Base-by-base conservation (phyloP, 2,113 vertebrate species). In the Microcebus murinus region DNA sequence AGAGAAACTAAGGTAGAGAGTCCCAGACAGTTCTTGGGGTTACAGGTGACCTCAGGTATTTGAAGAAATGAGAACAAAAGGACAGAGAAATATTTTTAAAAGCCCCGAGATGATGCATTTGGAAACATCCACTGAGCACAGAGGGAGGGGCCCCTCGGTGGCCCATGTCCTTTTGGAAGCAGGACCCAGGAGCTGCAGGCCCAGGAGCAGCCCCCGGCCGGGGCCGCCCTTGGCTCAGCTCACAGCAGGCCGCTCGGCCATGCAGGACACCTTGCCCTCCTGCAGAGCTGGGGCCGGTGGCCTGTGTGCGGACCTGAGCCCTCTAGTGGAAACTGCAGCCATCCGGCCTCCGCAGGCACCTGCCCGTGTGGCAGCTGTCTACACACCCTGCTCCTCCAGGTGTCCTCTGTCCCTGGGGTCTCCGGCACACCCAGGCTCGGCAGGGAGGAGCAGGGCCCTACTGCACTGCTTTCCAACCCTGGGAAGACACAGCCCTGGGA, bases 401-500 rank as follows among this genome's bases (percentile, higher is more conserved):
- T 20, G 25, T 27, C 59, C 25, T 25, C 57, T 1, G 3, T 2
- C 31, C 55, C 87, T 10, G 2, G 29, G 48, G 6, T 36, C 50
- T 0, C 45, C 4, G 1, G 11, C 0, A 23, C 2, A 0, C 29
- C n/a, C 36, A 13, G 48, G 20, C 39, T 20, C 1, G 1, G 27
- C 6, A 29, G 68, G 15, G 45, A 89, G 9, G 0, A 17, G 12
- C 4, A 31, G 6, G 39, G 4, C 3, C 27, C 10, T 48, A 11
- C 8, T 3, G 8, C 1, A 3, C 34, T 8, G 0, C 3, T 31
- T 48, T 14, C 18, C 10, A 73, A 0, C 36, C 34, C 8, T 7
- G 25, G 5, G 50, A 12, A 0, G n/a, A 42, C 10, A 14, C n/a
- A 76, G 34, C n/a, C 63, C 27, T 34, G 76, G n/a, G 9, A 3